Evolutionary conservation across 2,888 invertebrate genomes (phyloP), one percentile per base, ranked within the genome.

Genomic region (Caenorhabditis afra): DNA sequence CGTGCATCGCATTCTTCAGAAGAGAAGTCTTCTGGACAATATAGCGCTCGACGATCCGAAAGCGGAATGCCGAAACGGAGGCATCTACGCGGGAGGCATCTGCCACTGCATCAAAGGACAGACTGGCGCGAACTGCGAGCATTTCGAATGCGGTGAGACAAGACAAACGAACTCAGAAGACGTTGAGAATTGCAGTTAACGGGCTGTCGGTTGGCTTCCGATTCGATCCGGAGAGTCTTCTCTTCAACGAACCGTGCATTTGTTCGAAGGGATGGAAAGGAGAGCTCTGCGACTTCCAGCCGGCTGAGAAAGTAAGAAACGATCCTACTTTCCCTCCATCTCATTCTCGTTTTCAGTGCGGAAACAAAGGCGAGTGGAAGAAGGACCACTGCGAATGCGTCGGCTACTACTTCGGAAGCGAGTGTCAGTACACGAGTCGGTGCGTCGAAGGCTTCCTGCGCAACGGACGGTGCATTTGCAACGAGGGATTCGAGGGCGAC

Each of bases 321-420:
- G n/a, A n/a, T n/a, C n/a, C 29, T 29, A 5, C 4, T 5, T 29
- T 29, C 3, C 29, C 3, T 29, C 7, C 29, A 29, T 29, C 7
- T 29, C 7, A 3, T 29, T 29, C 4, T 29, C 29, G 7, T 29
- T 29, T 49, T 12, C 11, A 88, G 86, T 88, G 88, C 66, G 85
- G 83, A 58, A 85, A 83, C 55, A 79, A 83, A n/a, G 88, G 88
- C 16, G 85, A 87, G 61, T 88, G 87, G 84, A 81, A 81, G 44
- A 79, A 77, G 39, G 84, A 84, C 16, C 77, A 78, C 18, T 88
- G 88, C 49, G 81, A 81, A 20, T 88, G 88, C 62, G 82, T 87
- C 20, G 88, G 87, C 4, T 83, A 70, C 47, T 88, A 85, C 73
- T 88, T 88, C 66, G 88, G 88, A n/a, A 83, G 85, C 50, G 67